phyloP scores from a whole-genome alignment of 2,888 invertebrate species.

The Endotricha flammealis region DNA sequence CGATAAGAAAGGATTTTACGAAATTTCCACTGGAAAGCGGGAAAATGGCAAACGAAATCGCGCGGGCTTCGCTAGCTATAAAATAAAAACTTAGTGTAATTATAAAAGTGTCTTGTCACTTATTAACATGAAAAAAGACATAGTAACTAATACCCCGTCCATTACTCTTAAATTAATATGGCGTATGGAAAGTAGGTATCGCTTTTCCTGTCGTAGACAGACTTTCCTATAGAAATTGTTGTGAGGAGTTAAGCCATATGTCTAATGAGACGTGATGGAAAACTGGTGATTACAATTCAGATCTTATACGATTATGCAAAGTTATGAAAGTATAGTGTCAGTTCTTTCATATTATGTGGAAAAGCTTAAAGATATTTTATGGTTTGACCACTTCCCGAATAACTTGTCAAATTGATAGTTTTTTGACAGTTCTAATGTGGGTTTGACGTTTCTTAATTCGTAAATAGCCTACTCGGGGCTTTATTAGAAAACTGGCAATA shows the following conservation, averaged over 20 bases:
- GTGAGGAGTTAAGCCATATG: background rate
- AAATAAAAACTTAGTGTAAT: too few species aligned
- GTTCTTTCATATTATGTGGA: background rate
- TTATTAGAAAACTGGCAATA: too few species aligned
- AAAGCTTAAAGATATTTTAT: too few species aligned
- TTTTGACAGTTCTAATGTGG: too few species aligned
- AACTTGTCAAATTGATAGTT: too few species aligned
- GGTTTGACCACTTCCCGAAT: too few species aligned
- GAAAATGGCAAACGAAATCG: too few species aligned
- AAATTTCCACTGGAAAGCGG: too few species aligned
- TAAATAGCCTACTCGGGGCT: too few species aligned
- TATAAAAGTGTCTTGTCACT: background rate
- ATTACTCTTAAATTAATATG: conserved; percentile 42
- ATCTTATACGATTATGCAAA: background rate
- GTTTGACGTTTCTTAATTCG: too few species aligned
- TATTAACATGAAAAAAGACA: background rate
- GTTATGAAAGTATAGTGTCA: background rate
- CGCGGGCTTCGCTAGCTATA: too few species aligned
- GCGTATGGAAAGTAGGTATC: conserved; percentile 31
- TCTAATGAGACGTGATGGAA: conserved; percentile 1
- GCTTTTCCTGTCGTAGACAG: conserved; percentile 27
- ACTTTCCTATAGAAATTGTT: conserved; percentile 16
- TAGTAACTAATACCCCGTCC: conserved; percentile 30
- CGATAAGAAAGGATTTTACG: too few species aligned
- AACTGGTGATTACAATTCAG: background rate